phyloP scores from a whole-genome alignment of 1,140 invertebrate genomes.

The Octopus bimaculoides region DNA sequence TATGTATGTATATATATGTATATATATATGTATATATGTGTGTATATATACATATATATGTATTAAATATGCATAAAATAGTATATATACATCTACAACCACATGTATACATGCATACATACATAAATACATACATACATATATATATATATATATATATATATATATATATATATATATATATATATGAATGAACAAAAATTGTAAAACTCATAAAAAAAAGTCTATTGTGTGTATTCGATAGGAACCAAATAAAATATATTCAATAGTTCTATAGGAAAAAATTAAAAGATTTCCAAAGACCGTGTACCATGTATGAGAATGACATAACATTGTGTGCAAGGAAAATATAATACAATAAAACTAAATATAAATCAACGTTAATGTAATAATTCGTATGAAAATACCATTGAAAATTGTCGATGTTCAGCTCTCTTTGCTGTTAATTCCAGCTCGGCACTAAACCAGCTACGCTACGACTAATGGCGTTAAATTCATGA shows the following conservation, averaged over 20 bases:
- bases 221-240: too few relatives aligned
- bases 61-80: background rate
- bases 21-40: background rate
- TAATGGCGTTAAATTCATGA: too few relatives aligned
- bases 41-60: slow-evolving; percentile 1
- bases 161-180: too few relatives aligned
- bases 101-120: background rate
- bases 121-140: too few relatives aligned
- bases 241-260: too few relatives aligned
- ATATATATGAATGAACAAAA: too few relatives aligned
- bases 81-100: background rate
- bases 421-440: too few relatives aligned
- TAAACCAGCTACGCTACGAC: too few relatives aligned
- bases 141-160: too few relatives aligned
- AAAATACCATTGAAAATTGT: too few relatives aligned
- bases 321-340: background rate
- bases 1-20: background rate
- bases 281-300: background rate
- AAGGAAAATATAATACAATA: background rate
- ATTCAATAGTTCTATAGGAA: background rate
- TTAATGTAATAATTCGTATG: background rate
- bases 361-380: background rate
- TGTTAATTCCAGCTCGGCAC: too few relatives aligned
- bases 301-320: background rate
- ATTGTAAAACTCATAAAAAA: too few relatives aligned